Base-by-base conservation (phyloP, 2,797 vertebrate genomes). In the Merluccius polli region DNA sequence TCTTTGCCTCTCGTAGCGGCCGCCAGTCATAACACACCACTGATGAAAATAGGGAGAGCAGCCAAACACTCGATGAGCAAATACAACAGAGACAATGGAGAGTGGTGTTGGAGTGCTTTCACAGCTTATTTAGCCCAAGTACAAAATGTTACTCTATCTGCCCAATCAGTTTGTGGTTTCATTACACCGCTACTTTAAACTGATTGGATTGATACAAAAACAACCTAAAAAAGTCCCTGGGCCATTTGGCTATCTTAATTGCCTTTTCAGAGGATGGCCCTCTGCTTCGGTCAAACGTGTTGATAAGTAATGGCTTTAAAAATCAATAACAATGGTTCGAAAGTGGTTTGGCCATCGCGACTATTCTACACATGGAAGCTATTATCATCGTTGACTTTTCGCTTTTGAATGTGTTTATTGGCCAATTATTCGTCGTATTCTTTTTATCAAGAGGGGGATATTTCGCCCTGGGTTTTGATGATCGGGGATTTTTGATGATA, bases 21-120 rank as follows among this genome's bases (percentile, higher is more conserved):
- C 1, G 84, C 88, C 90, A 89, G 86, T 89, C 85, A 88, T 79
- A 90, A 90, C 84, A 90, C 36, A 41, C 5, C 24, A 27, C 41
- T 83, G 85, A 86, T 90, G 85, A 89, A 79, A 86, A 78, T 16
- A 77, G 44, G 78, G 68, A 24, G 31, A 75, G 41, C 35, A 65
- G 78, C 80, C 82, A 87, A 78, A 73, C 10, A 30, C 27, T 68
- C 76, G 79, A 75, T 69, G 71, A 80, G 77, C 69, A 76, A 86
- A 85, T 79, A 79, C 27, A 59, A 71, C 73, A 18, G 29, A 70
- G 72, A 72, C 72, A 71, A 72, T 31, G 63, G 73, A 77, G 31
- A 76, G 79, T 67, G 69, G 77, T 73, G 73, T 70, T 84, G 73
- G 77, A 82, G 84, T 1, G 21, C 52, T 10, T n/a, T 59, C 52